phyloP scores from a whole-genome alignment of 2,113 vertebrate species.

The Corynorhinus townsendii region DNA sequence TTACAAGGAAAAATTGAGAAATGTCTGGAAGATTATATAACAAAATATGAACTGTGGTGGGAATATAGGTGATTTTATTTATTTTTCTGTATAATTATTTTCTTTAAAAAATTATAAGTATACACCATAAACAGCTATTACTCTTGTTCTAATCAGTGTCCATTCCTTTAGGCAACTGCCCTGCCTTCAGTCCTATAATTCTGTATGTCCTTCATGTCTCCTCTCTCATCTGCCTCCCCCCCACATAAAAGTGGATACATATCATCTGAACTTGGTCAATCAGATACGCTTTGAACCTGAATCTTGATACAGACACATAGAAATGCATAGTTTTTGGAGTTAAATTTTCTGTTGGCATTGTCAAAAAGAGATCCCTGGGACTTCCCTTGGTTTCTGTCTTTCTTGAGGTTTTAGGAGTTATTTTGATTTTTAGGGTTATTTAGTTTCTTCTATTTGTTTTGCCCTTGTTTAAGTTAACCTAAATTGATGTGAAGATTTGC shows the following conservation, averaged over 20 bases:
- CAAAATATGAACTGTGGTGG: neutral
- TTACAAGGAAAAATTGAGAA: neutral
- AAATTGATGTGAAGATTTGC: neutral
- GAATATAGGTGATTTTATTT: neutral
- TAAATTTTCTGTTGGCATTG: neutral
- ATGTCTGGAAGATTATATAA: neutral
- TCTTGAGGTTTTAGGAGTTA: neutral
- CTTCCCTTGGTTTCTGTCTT: neutral
- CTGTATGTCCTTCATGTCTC: neutral
- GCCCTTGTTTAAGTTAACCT: neutral
- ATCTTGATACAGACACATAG: neutral
- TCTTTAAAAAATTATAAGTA: neutral
- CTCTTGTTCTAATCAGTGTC: neutral
- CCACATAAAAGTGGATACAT: neutral
- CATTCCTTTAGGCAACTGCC: neutral
- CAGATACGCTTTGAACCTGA: neutral
- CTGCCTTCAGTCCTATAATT: neutral
- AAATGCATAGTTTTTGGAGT: too few species aligned
- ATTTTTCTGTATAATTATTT: neutral
- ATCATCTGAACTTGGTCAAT: neutral
- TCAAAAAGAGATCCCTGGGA: neutral
- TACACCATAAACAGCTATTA: neutral
- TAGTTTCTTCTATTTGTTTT: neutral
- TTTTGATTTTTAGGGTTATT: neutral
- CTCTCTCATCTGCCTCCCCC: neutral